These are phyloP conservation scores for Catonia carolina DNA, from an alignment of 2,888 invertebrate species.

Conservation along the genomic window DNA sequence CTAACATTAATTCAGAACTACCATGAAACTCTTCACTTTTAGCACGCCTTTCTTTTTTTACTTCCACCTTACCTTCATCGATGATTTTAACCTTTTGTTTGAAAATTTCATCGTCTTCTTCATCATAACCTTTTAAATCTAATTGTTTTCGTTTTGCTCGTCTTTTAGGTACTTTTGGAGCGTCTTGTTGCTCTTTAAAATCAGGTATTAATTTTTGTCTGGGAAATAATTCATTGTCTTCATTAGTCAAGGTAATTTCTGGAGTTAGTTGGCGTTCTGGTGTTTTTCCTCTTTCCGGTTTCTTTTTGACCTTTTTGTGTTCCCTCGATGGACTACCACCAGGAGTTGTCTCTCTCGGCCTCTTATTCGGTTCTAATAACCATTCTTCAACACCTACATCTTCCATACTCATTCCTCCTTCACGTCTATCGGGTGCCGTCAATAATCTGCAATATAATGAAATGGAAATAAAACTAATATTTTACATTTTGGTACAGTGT, in stretches of 20 bases:
- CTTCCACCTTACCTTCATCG: conserved; percentile 12
- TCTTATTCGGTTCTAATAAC: neutral
- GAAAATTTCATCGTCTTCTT: conserved; percentile 1
- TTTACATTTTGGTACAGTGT: neutral
- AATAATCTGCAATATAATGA: conserved; percentile 35
- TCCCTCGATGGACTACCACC: too few relatives aligned
- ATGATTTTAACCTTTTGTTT: conserved; percentile 8
- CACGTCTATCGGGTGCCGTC: conserved; percentile 38
- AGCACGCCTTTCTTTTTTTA: conserved; percentile 22
- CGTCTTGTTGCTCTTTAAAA: neutral
- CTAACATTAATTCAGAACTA: conserved; percentile 76
- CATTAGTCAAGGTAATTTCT: too few relatives aligned
- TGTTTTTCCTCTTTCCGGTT: neutral
- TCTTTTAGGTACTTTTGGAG: conserved; percentile 10
- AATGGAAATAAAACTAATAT: too few relatives aligned
- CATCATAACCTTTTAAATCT: neutral
- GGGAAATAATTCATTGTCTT: too few relatives aligned
- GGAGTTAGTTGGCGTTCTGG: too few relatives aligned
- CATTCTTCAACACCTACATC: neutral
- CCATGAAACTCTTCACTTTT: conserved; percentile 41
- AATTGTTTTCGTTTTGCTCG: conserved; percentile 4
- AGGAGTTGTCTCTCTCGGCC: neutral
- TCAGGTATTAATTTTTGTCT: too few relatives aligned
- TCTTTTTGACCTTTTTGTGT: conserved; percentile 19
- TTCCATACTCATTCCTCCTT: conserved; percentile 13